Conservation (phyloP, 92 coral and sea anemone genomes). For the Porites evermanni region DNA sequence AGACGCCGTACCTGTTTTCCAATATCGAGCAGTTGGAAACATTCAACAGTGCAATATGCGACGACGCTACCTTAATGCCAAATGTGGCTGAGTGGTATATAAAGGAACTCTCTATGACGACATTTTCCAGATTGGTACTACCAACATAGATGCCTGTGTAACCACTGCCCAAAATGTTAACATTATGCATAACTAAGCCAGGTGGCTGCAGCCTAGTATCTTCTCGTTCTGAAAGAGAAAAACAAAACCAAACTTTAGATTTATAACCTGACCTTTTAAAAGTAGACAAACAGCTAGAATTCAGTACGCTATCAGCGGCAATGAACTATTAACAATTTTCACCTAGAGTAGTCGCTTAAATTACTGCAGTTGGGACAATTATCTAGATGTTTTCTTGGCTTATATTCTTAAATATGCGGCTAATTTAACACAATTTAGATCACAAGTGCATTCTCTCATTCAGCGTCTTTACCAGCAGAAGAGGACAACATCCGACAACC, state of each 20-base stretch:
- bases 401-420: too few species aligned
- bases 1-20: not conserved
- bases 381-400: too few species aligned
- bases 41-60: not conserved
- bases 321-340: too few species aligned
- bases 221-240: not conserved
- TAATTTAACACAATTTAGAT: too few species aligned
- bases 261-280: too few species aligned
- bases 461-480: conserved; percentile 1
- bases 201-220: not conserved
- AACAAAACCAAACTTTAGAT: too few species aligned
- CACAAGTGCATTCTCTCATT: too few species aligned
- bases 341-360: too few species aligned
- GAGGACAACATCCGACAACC: conserved; percentile 15
- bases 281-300: too few species aligned
- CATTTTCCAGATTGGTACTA: not conserved
- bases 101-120: not conserved
- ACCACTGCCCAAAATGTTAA: not conserved
- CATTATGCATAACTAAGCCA: not conserved
- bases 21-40: not conserved
- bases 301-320: too few species aligned
- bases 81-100: not conserved
- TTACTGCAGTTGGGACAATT: too few species aligned
- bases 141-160: not conserved
- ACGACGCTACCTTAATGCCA: not conserved